A percentile compares a stretch with the other conserved stretches of the same genome.
These are phyloP conservation scores for Synanthedon andrenaeformis DNA, from an alignment of 2,888 invertebrate species.

Conservation along the genomic window DNA sequence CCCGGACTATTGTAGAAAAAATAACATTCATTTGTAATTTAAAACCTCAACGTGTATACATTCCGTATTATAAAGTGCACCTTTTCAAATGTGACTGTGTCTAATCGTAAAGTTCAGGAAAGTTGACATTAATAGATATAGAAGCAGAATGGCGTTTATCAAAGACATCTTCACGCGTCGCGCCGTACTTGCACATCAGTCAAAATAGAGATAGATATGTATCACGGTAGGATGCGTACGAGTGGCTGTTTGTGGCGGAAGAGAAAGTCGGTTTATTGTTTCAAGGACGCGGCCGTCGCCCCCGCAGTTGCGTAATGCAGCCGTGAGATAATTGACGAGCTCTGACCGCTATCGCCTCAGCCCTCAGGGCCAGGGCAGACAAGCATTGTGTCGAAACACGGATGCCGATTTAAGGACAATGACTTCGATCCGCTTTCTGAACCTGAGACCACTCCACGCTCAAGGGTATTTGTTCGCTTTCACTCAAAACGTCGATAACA, in stretches of 20 bases:
- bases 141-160: slow-evolving; percentile 12
- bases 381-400: slow-evolving; percentile 35
- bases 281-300: slow-evolving; percentile 63
- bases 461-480: slow-evolving; percentile 25
- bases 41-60: too few relatives aligned
- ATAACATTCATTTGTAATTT: too few relatives aligned
- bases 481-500: slow-evolving; percentile 16
- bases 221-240: slow-evolving; percentile 8
- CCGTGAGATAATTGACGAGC: slow-evolving; percentile 36
- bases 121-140: not conserved
- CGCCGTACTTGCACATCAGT: slow-evolving; percentile 1
- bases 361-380: slow-evolving; percentile 1
- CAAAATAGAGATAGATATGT: slow-evolving; percentile 3
- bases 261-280: slow-evolving; percentile 55
- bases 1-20: too few relatives aligned
- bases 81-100: not conserved
- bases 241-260: slow-evolving; percentile 18
- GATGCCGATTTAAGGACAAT: slow-evolving; percentile 50
- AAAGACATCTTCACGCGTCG: slow-evolving; percentile 21
- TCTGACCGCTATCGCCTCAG: slow-evolving; percentile 1
- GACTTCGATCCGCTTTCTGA: slow-evolving; percentile 30
- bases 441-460: slow-evolving; percentile 16
- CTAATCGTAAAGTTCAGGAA: not conserved
- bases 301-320: slow-evolving; percentile 39
- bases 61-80: not conserved